These are phyloP conservation scores for Tetraodon nigroviridis DNA, from an alignment of 2,113 vertebrate genomes.

Conservation along the genomic window DNA sequence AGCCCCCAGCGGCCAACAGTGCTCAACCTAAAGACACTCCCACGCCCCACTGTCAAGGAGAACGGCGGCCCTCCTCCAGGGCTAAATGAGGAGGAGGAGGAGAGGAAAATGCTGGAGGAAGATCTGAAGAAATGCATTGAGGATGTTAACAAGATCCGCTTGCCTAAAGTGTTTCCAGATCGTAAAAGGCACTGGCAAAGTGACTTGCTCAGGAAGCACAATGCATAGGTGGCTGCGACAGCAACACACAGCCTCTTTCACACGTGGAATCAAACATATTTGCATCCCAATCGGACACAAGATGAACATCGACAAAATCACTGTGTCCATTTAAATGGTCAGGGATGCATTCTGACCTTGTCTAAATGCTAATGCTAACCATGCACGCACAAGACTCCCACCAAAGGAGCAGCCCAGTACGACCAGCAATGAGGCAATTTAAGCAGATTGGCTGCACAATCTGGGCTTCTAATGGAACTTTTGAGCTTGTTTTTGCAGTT, in stretches of 20 bases:
- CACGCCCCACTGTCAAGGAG: constrained; percentile 49
- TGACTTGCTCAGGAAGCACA: constrained; percentile 77
- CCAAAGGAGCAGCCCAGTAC: too few species aligned
- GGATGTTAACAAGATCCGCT: constrained; percentile 74
- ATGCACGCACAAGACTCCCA: too few species aligned
- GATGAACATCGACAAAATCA: too few species aligned
- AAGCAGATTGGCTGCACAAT: too few species aligned
- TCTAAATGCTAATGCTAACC: too few species aligned
- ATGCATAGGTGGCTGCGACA: constrained; percentile 53
- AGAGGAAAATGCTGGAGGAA: constrained; percentile 73
- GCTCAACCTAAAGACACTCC: constrained; percentile 67
- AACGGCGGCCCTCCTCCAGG: constrained; percentile 54
- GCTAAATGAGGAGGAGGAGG: constrained; percentile 65
- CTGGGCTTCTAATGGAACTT: too few species aligned
- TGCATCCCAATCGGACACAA: neutral
- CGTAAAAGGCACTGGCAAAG: constrained; percentile 79
- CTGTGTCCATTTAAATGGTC: too few species aligned
- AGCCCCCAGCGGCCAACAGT: constrained; percentile 64
- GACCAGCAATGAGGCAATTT: too few species aligned
- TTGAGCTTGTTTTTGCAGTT: too few species aligned
- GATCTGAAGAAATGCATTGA: constrained; percentile 78
- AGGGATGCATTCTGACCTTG: too few species aligned
- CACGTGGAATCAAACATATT: neutral
- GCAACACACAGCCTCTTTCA: too few species aligned
- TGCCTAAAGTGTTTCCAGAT: constrained; percentile 75